Base-by-base conservation (phyloP, 1,140 invertebrate species). In the Neodiprion pinetum region DNA sequence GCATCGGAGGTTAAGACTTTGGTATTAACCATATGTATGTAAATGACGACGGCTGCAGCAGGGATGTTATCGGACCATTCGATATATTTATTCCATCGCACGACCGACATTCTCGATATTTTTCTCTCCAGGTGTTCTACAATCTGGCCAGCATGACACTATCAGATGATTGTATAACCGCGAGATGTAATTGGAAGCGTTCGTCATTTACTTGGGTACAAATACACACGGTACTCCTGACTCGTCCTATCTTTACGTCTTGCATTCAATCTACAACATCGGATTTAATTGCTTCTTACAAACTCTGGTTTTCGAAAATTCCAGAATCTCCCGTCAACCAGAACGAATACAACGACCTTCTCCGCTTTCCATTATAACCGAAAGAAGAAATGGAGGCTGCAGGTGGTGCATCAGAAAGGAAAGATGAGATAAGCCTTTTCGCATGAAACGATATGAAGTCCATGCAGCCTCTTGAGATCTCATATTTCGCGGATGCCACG, bases 401-500 rank as follows among this genome's bases (percentile, higher is more conserved):
- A 40, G 1, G 5, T 40, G 28, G 11, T 28, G 3, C 14, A 53
- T 5, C 11, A 61, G 53, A n/a, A 9, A 9, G 53, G 28, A 40
- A 40, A 48, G 2, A 21, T 23, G 70, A 70, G 65, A 53, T 77
- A 75, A 74, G 78, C 80, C 77, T 75, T 61, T 61, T 12, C 9
- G n/a, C 8, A 14, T 9, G 53, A 17, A 61, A 9, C 28, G 28
- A 5, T 40, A 61, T 71, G 74, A 71, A 79, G 81, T 80, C 78
- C 79, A 77, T 80, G 80, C 77, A 77, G 72, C 78, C 80, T 50
- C 78, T 81, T 80, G 81, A 79, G 79, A 79, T 85, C 85, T 87
- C 85, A 86, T 81, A 81, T 84, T 84, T 83, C 82, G 82, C 82
- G 80, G 82, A 77, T 79, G 74, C 73, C 74, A 79, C 79, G 80